These are phyloP conservation scores for Ellobium chinense DNA, from an alignment of 2,888 invertebrate species.

Conservation along the genomic window DNA sequence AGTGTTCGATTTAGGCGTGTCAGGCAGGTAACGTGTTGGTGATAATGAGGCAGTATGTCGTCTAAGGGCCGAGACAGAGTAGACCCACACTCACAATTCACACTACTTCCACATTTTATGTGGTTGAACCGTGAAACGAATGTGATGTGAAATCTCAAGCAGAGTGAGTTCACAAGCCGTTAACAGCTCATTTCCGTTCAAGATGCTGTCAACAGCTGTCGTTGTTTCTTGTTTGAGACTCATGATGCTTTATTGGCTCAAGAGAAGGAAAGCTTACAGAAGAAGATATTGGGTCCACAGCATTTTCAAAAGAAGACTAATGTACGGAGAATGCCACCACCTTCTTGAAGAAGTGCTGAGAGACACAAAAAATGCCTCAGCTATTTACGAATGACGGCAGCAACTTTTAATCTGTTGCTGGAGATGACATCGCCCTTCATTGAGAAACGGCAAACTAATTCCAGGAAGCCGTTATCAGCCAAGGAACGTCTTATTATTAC, in stretches of 20 bases:
- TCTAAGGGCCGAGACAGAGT: not conserved
- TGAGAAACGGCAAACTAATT: not conserved
- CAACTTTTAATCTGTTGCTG: not conserved
- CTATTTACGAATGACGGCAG: not conserved
- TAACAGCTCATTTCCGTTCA: not conserved
- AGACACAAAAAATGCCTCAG: not conserved
- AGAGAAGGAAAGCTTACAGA: not conserved
- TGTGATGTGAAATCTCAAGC: not conserved
- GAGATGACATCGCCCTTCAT: not conserved
- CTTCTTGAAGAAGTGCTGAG: not conserved
- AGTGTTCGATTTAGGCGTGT: too few relatives aligned
- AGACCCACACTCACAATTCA: not conserved
- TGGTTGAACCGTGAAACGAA: not conserved
- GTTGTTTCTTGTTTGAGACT: not conserved
- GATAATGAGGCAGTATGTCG: too few relatives aligned
- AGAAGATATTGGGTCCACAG: not conserved
- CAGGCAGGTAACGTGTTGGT: too few relatives aligned
- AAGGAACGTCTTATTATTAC: too few relatives aligned
- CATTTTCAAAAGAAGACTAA: not conserved
- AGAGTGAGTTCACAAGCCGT: not conserved
- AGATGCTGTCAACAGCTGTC: not conserved
- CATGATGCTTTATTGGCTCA: not conserved
- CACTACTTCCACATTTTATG: not conserved
- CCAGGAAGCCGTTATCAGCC: not conserved
- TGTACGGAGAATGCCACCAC: not conserved